Evolutionary conservation across 2,797 vertebrate species (phyloP), one percentile per base, ranked within the genome.

Genomic region (Neostethus bicornis): DNA sequence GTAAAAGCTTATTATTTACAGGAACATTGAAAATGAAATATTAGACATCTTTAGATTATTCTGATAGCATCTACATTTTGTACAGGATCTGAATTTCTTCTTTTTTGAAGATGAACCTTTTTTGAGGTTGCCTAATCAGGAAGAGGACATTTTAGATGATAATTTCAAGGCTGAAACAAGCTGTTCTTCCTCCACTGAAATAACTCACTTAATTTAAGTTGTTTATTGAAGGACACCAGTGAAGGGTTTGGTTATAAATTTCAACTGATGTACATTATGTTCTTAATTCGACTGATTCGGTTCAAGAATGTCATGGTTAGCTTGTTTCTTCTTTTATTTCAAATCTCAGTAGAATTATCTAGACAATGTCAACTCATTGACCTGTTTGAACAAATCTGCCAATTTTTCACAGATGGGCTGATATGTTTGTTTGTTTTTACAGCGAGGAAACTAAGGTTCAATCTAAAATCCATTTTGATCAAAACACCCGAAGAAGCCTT

Each of bases 371-470:
- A 38, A 42, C 24, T 7, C 19, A 8, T 13, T 31, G 19, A 17
- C n/a, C n/a, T 13, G 12, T 2, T 28, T 4, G 12, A 29, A 29
- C 10, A 12, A 39, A 19, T 46, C 10, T 1, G 0, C 4, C 38
- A 10, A 58, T n/a, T 34, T 38, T n/a, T 28, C 46, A 31, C 26
- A 6, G 35, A 7, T 39, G 9, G 7, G 61, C 23, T 61, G 19
- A 55, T 42, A 0, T 19, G 4, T 16, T 23, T 57, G n/a, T 68
- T 21, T 66, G n/a, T 10, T 59, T 73, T 11, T 6, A 61, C 57
- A 89, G 85, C 35, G 50, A 55, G 10, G 54, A 48, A 24, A 53
- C 44, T 53, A 28, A 51, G 29, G 41, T 47, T 55, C 52, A 63
- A 4, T 21, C 5, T 56, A 51, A 26, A 29, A 20, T 59, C 20